A percentile compares a stretch with the other conserved stretches of the same genome.
These are phyloP conservation scores for Eudasyphora cyanicolor DNA, from an alignment of 2,888 invertebrate species.

Conservation along the genomic window DNA sequence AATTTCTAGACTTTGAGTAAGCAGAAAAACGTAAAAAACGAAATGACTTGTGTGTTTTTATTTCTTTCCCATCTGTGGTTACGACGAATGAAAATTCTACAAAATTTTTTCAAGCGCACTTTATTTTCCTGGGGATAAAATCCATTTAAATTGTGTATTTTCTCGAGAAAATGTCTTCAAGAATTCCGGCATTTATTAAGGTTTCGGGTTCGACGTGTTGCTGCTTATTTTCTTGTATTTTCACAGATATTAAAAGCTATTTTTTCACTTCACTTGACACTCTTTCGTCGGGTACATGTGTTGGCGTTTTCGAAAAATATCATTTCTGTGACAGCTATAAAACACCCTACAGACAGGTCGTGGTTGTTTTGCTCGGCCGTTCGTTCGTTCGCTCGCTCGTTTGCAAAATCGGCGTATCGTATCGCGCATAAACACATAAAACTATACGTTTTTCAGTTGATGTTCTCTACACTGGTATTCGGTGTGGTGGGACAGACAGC, in stretches of 20 bases:
- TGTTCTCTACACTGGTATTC: slow-evolving; percentile 39
- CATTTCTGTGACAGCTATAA: slow-evolving; percentile 36
- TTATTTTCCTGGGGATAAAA: not conserved
- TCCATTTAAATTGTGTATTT: not conserved
- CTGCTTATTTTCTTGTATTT: not conserved
- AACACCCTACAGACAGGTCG: slow-evolving; percentile 45
- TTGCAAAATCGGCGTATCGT: slow-evolving; percentile 35
- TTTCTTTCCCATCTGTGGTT: not conserved
- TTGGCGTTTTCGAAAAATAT: slow-evolving; percentile 50
- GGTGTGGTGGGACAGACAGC: not conserved
- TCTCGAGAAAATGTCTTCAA: not conserved
- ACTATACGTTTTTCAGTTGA: slow-evolving; percentile 8
- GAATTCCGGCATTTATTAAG: not conserved
- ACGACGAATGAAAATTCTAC: not conserved
- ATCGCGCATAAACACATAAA: not conserved
- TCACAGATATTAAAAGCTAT: not conserved
- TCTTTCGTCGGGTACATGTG: slow-evolving; percentile 53
- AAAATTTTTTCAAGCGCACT: not conserved
- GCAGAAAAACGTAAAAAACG: not conserved
- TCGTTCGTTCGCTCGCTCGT: too few relatives aligned
- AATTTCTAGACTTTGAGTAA: not conserved
- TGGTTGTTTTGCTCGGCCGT: too few relatives aligned
- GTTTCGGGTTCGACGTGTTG: too few relatives aligned
- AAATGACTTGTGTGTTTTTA: not conserved
- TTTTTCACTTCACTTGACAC: slow-evolving; percentile 42